Percentiles rank a stretch among this genome's conserved stretches.
Evolutionary conservation across 2,797 vertebrate species (phyloP).

Genomic region (Sardinella longiceps): DNA sequence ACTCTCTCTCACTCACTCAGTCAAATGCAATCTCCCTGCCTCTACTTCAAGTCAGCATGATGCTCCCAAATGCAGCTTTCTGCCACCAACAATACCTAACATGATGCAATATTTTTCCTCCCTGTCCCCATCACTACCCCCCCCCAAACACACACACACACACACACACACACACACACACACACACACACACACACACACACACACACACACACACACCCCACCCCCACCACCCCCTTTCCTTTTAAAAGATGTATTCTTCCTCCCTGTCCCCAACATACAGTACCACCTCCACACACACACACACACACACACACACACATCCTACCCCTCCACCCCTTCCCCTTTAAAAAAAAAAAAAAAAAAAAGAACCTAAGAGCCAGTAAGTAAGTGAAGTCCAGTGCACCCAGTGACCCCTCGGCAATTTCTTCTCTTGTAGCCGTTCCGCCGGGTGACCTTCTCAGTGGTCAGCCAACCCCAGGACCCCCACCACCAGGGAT

Average conservation of each 20-base stretch:
- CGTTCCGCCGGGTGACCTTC: conserved; percentile 99
- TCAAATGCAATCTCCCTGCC: background rate
- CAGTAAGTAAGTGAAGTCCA: too few species aligned
- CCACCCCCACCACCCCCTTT: too few species aligned
- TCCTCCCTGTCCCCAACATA: too few species aligned
- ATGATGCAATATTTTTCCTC: background rate
- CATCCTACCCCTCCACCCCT: conserved; percentile 46
- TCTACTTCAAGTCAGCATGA: background rate
- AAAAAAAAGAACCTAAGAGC: background rate
- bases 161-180: too few species aligned
- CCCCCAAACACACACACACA: too few species aligned
- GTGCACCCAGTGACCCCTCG: conserved; percentile 93
- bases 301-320: too few species aligned
- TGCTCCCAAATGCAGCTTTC: background rate
- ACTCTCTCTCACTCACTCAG: background rate
- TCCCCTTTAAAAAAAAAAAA: conserved; percentile 52
- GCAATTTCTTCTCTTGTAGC: conserved; percentile 98
- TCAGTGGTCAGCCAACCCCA: conserved; percentile 99
- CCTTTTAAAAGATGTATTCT: too few species aligned
- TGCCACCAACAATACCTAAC: background rate
- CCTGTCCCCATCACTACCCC: conserved; percentile 37
- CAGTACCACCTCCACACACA: too few species aligned
- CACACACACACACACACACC: too few species aligned
- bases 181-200: too few species aligned
- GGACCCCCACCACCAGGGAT: conserved; percentile 99